phyloP scores from a whole-genome alignment of 2,797 vertebrate species.

The Erpetoichthys calabaricus region DNA sequence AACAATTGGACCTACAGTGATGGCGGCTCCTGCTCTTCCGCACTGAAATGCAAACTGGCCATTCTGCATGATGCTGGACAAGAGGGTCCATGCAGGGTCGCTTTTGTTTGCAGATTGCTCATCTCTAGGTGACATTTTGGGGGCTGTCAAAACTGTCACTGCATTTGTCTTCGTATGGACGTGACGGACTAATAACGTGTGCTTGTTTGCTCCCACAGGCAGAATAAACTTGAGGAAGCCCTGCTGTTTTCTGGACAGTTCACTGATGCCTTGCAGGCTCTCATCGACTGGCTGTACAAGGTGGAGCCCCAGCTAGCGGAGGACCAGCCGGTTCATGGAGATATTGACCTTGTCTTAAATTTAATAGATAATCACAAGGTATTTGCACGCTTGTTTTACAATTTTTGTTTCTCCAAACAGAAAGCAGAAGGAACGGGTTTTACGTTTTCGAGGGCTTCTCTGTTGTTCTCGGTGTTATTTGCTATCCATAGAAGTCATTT shows the following conservation, averaged over 20 bases:
- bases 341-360: constrained; percentile 93
- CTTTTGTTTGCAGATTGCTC: too few relatives aligned
- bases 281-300: constrained; percentile 95
- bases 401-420: constrained; percentile 4
- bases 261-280: constrained; percentile 90
- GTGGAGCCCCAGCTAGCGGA: constrained; percentile 92
- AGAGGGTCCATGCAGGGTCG: too few relatives aligned
- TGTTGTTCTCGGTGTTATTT: too few relatives aligned
- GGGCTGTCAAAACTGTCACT: too few relatives aligned
- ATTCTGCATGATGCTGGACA: too few relatives aligned
- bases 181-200: too few relatives aligned
- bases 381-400: constrained; percentile 16
- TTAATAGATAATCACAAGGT: constrained; percentile 97
- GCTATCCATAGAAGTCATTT: too few relatives aligned
- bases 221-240: constrained; percentile 96
- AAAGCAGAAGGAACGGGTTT: not conserved
- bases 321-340: constrained; percentile 92
- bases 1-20: too few relatives aligned
- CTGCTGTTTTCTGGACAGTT: constrained; percentile 94
- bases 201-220: constrained; percentile 39
- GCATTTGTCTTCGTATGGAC: too few relatives aligned
- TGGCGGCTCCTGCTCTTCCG: too few relatives aligned
- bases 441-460: not conserved
- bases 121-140: too few relatives aligned
- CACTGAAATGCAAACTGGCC: too few relatives aligned